Conservation (phyloP, 2,888 invertebrate species). For the Epirrhoe tristata region DNA sequence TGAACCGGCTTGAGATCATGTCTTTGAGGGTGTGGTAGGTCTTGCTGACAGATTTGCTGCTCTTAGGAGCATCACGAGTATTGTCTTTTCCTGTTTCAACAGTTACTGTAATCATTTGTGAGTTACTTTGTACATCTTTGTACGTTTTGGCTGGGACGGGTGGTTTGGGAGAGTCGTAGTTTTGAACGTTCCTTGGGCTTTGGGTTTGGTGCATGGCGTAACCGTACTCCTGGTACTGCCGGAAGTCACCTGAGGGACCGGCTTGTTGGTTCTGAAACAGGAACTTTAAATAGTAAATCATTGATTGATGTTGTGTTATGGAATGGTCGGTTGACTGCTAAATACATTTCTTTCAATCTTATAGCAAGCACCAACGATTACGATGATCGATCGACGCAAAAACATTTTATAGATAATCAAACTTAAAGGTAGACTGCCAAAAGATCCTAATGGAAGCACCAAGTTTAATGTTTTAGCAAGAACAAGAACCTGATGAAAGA, state of each 20-base stretch:
- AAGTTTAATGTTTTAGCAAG: too few relatives aligned
- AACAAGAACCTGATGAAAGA: background rate
- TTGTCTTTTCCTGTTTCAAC: slow-evolving; percentile 86
- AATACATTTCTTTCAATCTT: slow-evolving; percentile 21
- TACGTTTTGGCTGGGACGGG: slow-evolving; percentile 81
- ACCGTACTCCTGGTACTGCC: slow-evolving; percentile 84
- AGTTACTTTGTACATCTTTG: slow-evolving; percentile 76
- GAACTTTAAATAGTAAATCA: background rate
- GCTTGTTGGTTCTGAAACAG: slow-evolving; percentile 80
- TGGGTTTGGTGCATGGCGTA: slow-evolving; percentile 79
- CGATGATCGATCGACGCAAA: too few relatives aligned
- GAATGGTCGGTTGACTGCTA: slow-evolving; percentile 39
- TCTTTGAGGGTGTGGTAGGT: slow-evolving; percentile 94
- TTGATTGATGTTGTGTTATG: slow-evolving; percentile 5
- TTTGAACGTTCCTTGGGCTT: slow-evolving; percentile 74
- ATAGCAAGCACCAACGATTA: slow-evolving; percentile 25
- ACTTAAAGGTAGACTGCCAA: too few relatives aligned
- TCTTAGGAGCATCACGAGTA: slow-evolving; percentile 84
- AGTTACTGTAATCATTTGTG: slow-evolving; percentile 83
- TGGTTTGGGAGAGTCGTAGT: slow-evolving; percentile 77
- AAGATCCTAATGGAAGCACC: too few relatives aligned
- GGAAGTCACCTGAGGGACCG: slow-evolving; percentile 79
- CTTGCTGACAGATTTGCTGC: slow-evolving; percentile 89
- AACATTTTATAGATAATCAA: too few relatives aligned
- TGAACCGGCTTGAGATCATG: slow-evolving; percentile 92